Percentiles rank a stretch among this genome's conserved stretches.
Evolutionary conservation across 1,140 invertebrate species (phyloP).

Genomic region (Rhizoglyphus robini): DNA sequence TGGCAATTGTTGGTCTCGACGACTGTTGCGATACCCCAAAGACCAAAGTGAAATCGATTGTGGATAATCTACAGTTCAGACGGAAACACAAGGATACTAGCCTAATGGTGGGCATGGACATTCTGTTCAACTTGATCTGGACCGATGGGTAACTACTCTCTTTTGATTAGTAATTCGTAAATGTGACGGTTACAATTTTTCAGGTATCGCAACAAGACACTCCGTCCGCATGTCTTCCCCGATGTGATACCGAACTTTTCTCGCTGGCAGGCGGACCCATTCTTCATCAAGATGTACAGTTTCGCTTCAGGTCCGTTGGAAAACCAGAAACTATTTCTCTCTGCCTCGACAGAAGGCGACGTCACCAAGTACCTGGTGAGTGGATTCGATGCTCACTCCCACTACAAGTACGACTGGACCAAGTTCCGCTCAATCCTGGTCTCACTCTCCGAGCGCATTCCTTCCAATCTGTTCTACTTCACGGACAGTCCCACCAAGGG

Average conservation of each 20-base stretch:
- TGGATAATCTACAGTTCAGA: neutral
- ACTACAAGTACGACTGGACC: neutral
- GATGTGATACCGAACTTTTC: neutral
- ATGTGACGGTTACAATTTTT: neutral
- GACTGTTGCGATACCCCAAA: neutral
- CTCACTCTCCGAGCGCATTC: neutral
- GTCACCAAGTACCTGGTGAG: neutral
- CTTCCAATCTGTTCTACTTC: conserved; percentile 10
- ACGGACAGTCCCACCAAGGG: conserved; percentile 16
- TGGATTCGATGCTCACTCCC: neutral
- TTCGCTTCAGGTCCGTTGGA: conserved; percentile 9
- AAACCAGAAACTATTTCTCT: conserved; percentile 9
- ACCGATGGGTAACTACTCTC: neutral
- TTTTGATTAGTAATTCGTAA: neutral
- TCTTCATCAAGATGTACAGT: conserved; percentile 5
- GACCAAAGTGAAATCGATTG: neutral
- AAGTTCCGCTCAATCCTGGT: neutral
- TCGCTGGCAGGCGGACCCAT: neutral
- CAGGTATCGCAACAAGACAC: neutral
- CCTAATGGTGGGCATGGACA: neutral
- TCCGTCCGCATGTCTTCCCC: neutral
- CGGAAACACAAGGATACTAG: neutral
- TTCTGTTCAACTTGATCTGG: neutral
- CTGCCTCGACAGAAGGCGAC: neutral
- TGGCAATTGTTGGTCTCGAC: neutral